Percentiles rank a stretch among this genome's conserved stretches.
Evolutionary conservation across 2,888 invertebrate genomes (phyloP).

Genomic region (Amiota mariae): DNA sequence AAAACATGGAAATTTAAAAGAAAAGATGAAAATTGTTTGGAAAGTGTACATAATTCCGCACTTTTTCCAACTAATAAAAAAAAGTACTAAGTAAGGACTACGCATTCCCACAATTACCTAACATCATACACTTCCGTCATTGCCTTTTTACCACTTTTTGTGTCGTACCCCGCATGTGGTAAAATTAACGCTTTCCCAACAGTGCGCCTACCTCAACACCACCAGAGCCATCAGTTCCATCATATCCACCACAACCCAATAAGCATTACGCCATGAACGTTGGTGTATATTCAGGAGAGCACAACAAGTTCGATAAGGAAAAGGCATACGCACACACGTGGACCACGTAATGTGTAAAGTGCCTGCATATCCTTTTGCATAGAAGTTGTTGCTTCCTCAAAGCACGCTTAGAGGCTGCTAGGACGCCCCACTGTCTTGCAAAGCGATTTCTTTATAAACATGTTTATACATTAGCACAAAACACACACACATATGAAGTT

Average conservation of each 20-base stretch:
- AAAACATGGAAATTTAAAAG: too few species aligned
- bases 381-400: slow-evolving; percentile 26
- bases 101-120: slow-evolving; percentile 36
- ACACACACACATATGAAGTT: background rate
- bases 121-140: too few species aligned
- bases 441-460: slow-evolving; percentile 43
- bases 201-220: slow-evolving; percentile 19
- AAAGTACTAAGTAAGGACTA: background rate
- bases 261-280: too few species aligned
- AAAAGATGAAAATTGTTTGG: too few species aligned
- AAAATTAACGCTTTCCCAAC: slow-evolving; percentile 49
- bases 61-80: background rate
- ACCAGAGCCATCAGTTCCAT: background rate
- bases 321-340: slow-evolving; percentile 23
- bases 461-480: slow-evolving; percentile 63
- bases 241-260: too few species aligned
- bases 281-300: background rate
- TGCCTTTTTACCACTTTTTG: background rate
- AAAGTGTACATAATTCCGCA: background rate
- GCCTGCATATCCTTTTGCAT: slow-evolving; percentile 10
- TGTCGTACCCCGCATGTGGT: slow-evolving; percentile 54
- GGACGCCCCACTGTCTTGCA: slow-evolving; percentile 15
- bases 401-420: slow-evolving; percentile 18
- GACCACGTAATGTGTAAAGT: slow-evolving; percentile 35
- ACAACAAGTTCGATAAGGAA: slow-evolving; percentile 30